Percentiles rank a stretch among this genome's conserved stretches.
Conservation (phyloP, 2,797 vertebrate genomes). For the Antennarius maculatus region DNA sequence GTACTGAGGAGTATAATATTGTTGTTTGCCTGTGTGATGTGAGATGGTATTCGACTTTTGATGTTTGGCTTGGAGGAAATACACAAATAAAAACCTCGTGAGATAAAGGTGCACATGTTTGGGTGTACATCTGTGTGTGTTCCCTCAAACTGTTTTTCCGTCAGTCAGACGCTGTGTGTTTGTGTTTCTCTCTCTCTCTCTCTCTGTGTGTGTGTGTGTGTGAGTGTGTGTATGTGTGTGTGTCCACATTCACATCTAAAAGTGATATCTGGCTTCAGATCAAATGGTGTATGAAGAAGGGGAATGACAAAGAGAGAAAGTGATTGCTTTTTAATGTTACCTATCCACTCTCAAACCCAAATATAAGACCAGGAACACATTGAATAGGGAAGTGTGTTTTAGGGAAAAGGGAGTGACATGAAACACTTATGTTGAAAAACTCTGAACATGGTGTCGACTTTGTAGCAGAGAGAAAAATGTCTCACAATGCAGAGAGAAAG, state of each 20-base stretch:
- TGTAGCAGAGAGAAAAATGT: slow-evolving; percentile 59
- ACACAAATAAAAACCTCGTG: slow-evolving; percentile 68
- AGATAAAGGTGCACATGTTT: slow-evolving; percentile 72
- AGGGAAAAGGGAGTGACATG: slow-evolving; percentile 70
- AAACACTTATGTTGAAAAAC: slow-evolving; percentile 78
- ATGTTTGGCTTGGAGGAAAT: slow-evolving; percentile 72
- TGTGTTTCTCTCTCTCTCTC: slow-evolving; percentile 28
- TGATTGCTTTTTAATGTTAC: slow-evolving; percentile 79
- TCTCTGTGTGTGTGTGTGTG: neutral
- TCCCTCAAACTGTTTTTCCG: slow-evolving; percentile 70
- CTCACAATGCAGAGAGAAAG: slow-evolving; percentile 58
- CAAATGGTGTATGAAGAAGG: slow-evolving; percentile 78
- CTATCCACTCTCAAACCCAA: slow-evolving; percentile 79
- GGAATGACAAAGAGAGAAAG: slow-evolving; percentile 73
- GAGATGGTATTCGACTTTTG: slow-evolving; percentile 63
- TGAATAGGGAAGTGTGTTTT: slow-evolving; percentile 74
- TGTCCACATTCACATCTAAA: slow-evolving; percentile 73
- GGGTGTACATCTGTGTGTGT: slow-evolving; percentile 47
- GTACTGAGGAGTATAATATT: slow-evolving; percentile 64
- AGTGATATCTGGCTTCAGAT: slow-evolving; percentile 78
- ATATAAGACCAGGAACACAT: slow-evolving; percentile 75
- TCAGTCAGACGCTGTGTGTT: slow-evolving; percentile 65
- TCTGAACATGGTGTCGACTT: slow-evolving; percentile 76
- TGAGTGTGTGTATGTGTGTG: slow-evolving; percentile 33
- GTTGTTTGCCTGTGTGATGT: slow-evolving; percentile 66